Conservation (phyloP, 2,797 vertebrate species). For the Neosilurus hyrtlii region DNA sequence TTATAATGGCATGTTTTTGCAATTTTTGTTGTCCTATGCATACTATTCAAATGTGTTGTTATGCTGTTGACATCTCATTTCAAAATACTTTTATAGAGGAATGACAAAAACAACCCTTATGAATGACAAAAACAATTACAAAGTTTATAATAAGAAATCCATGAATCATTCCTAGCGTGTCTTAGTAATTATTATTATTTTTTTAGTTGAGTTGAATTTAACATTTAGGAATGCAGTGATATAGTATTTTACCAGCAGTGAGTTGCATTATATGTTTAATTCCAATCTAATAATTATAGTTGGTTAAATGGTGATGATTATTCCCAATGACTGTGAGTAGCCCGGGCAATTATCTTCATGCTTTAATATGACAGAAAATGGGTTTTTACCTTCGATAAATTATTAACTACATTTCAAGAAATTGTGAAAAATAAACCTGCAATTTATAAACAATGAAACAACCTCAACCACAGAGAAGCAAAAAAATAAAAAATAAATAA, state of each 20-base stretch:
- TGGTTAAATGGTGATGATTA: constrained; percentile 10
- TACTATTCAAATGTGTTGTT: not conserved
- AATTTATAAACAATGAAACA: constrained; percentile 40
- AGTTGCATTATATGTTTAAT: constrained; percentile 10
- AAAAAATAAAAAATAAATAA: too few species aligned
- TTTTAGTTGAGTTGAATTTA: too few species aligned
- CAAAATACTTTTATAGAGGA: not conserved
- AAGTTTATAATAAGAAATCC: not conserved
- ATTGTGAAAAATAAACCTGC: constrained; percentile 38
- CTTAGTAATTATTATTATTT: too few species aligned
- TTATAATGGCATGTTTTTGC: not conserved
- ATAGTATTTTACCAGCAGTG: not conserved
- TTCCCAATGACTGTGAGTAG: constrained; percentile 5
- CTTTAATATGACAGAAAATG: constrained; percentile 25
- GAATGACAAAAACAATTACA: not conserved
- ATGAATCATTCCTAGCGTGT: not conserved
- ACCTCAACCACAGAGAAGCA: constrained; percentile 30
- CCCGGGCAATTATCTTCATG: constrained; percentile 10
- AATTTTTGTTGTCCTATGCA: not conserved
- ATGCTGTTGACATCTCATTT: not conserved
- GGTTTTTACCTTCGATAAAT: constrained; percentile 31
- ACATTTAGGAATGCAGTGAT: not conserved
- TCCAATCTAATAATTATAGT: constrained; percentile 10
- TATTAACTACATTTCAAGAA: constrained; percentile 34
- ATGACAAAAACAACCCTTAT: not conserved